Base-by-base conservation (phyloP, 2,113 vertebrate genomes). In the Chunga burmeisteri region DNA sequence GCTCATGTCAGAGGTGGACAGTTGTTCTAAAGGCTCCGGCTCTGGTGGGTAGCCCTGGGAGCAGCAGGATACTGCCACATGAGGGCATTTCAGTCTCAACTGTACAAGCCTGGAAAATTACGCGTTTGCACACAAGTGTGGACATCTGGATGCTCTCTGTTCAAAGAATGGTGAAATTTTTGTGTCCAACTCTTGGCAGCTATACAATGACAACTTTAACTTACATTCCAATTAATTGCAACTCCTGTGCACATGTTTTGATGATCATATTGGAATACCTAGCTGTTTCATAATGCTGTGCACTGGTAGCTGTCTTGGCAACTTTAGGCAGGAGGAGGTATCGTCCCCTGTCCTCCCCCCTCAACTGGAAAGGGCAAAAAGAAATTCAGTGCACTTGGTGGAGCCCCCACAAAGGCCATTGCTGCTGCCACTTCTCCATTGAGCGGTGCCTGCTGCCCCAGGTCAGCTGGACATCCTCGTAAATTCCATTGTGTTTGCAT, bases 301-400 rank as follows among this genome's bases (percentile, higher is more conserved):
- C 8, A 20, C 42, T 4, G 1, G 42, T 36, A 61, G 9, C 34
- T 71, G 1, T 75, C 32, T 63, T 95, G 40, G 26, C 71, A 65
- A 0, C 67, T 80, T 88, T 32, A 63, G 49, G n/a, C 52, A 46
- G 19, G 65, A 81, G 62, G 15, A 90, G 4, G 12, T 83, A 27
- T 26, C 2, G 0, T 55, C 6, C 10, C 22, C 32, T 1, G 0
- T 50, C 40, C 15, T 66, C 3, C 5, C 6, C 2, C 14, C 1
- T 3, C 30, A 22, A 3, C 13, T 53, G 38, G 32, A 84, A 89
- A 67, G 9, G 34, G 9, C 18, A 42, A 46, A 74, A 67, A 40
- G 4, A 23, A 83, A 32, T 80, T 83, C 8, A 4, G 13, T 63
- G 47, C 66, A 30, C 18, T 52, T 44, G 16, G 4, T 62, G 14